Conservation (phyloP, 2,888 invertebrate genomes). For the Melangyna quadrimaculata region DNA sequence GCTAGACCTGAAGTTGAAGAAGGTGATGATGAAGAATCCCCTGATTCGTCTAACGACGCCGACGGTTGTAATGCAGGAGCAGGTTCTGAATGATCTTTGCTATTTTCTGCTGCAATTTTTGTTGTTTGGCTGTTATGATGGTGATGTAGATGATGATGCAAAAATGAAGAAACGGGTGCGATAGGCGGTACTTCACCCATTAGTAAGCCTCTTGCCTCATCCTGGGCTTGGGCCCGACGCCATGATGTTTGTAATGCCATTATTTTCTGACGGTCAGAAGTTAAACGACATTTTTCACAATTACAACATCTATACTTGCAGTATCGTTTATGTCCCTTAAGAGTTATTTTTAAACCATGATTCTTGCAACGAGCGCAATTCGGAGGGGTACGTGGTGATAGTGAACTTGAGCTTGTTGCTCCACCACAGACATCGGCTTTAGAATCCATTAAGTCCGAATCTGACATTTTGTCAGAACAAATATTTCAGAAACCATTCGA, state of each 20-base stretch:
- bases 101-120: conserved; percentile 43
- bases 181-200: conserved; percentile 82
- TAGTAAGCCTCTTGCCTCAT: conserved; percentile 85
- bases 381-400: conserved; percentile 90
- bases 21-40: conserved; percentile 85
- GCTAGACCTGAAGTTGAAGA: conserved; percentile 82
- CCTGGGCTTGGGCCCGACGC: conserved; percentile 92
- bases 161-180: conserved; percentile 73
- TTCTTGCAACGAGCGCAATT: conserved; percentile 96
- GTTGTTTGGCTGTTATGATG: conserved; percentile 81
- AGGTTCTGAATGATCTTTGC: conserved; percentile 79
- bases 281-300: conserved; percentile 93
- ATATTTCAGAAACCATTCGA: conserved; percentile 80
- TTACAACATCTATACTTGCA: conserved; percentile 92
- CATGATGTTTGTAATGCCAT: conserved; percentile 95
- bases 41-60: conserved; percentile 81
- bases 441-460: conserved; percentile 82
- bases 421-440: conserved; percentile 82
- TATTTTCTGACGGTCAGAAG: conserved; percentile 92
- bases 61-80: conserved; percentile 74
- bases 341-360: conserved; percentile 92
- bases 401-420: conserved; percentile 82
- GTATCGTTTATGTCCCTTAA: conserved; percentile 96
- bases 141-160: conserved; percentile 78
- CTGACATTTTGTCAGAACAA: conserved; percentile 81